Percentiles rank a stretch among this genome's conserved stretches.
Conservation (phyloP, 2,888 invertebrate genomes). For the Drosophila nigricruria region DNA sequence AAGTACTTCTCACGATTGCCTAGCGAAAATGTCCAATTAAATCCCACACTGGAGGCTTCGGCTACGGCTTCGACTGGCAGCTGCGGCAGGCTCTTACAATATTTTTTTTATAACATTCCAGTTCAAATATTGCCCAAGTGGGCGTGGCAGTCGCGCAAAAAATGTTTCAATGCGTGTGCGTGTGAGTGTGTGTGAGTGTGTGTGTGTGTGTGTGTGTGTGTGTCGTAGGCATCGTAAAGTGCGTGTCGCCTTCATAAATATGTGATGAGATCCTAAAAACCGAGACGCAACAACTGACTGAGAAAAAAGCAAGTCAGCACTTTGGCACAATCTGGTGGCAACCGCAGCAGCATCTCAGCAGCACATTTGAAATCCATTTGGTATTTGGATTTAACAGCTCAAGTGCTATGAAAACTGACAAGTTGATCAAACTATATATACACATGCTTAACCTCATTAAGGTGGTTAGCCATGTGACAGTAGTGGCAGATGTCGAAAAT, state of each 20-base stretch:
- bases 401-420: constrained; percentile 28
- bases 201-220: constrained; percentile 55
- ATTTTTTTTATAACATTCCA: constrained; percentile 11
- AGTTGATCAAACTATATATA: constrained; percentile 33
- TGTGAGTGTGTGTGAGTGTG: constrained; percentile 52
- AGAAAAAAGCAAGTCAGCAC: constrained; percentile 19
- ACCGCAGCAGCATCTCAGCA: constrained; percentile 31
- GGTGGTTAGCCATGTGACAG: neutral
- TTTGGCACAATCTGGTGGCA: constrained; percentile 3
- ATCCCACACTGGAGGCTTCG: constrained; percentile 22
- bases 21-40: constrained; percentile 52
- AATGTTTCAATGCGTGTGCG: constrained; percentile 8
- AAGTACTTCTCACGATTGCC: constrained; percentile 45
- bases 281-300: constrained; percentile 8
- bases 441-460: constrained; percentile 9
- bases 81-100: constrained; percentile 21
- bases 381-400: constrained; percentile 48
- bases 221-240: constrained; percentile 58
- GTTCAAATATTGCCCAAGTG: constrained; percentile 24
- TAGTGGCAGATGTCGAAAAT: neutral
- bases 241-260: constrained; percentile 73
- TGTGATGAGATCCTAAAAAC: constrained; percentile 57
- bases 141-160: constrained; percentile 13
- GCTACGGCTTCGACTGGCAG: constrained; percentile 18
- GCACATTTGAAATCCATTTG: constrained; percentile 46